Percentiles rank a stretch among this genome's conserved stretches.
Conservation (phyloP, 2,797 vertebrate genomes). For the Eleutherodactylus coqui region DNA sequence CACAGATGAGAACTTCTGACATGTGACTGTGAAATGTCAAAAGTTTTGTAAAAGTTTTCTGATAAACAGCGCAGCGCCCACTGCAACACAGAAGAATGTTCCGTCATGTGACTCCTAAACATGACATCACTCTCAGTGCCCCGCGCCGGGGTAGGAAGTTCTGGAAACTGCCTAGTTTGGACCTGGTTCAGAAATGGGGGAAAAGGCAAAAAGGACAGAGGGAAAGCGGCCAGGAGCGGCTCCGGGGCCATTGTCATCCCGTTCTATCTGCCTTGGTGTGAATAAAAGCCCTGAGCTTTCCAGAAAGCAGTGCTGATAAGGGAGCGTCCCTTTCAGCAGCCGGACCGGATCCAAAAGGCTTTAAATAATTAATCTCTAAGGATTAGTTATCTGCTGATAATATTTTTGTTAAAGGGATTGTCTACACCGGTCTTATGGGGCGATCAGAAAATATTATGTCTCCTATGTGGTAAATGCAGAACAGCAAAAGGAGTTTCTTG, state of each 20-base stretch:
- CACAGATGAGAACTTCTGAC: too few relatives aligned
- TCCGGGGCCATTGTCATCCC: conserved; percentile 1
- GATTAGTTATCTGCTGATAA: conserved; percentile 37
- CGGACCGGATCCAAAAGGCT: background rate
- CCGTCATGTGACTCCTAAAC: background rate
- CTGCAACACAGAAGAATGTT: background rate
- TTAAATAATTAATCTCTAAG: conserved; percentile 38
- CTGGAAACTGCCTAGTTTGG: conserved; percentile 13
- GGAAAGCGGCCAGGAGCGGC: background rate
- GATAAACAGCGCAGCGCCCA: background rate
- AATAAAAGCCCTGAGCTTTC: conserved; percentile 31
- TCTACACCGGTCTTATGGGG: background rate
- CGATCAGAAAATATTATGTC: background rate
- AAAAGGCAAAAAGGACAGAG: background rate
- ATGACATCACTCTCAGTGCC: background rate
- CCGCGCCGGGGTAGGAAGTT: background rate
- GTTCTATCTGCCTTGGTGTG: background rate
- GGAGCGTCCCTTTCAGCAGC: background rate
- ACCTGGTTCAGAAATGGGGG: background rate
- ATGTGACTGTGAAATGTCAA: too few relatives aligned
- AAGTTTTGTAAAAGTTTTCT: too few relatives aligned
- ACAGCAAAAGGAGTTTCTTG: background rate
- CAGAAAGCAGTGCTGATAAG: conserved; percentile 12
- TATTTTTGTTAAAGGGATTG: conserved; percentile 3
- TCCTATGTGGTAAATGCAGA: background rate